Conservation (phyloP, 2,797 vertebrate genomes). For the Lagocephalus sceleratus region DNA sequence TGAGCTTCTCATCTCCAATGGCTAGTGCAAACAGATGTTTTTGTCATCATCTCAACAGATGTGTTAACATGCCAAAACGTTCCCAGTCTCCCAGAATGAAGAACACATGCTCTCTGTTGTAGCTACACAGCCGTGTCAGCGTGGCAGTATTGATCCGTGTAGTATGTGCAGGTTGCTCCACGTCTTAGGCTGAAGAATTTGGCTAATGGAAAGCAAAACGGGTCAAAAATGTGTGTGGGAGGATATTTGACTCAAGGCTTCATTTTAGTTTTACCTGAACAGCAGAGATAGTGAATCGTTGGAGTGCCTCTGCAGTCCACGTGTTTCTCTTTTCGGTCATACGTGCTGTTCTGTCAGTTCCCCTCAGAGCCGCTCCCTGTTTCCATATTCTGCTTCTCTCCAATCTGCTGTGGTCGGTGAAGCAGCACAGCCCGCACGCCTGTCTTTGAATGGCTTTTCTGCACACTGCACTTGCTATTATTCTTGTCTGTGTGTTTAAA, state of each 20-base stretch:
- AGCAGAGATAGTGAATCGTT: background rate
- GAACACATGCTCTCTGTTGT: slow-evolving; percentile 46
- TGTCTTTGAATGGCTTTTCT: slow-evolving; percentile 57
- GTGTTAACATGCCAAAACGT: slow-evolving; percentile 45
- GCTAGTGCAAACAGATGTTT: slow-evolving; percentile 31
- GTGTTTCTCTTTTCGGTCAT: slow-evolving; percentile 31
- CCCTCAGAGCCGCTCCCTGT: slow-evolving; percentile 69
- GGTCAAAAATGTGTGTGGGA: slow-evolving; percentile 2
- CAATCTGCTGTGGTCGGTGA: slow-evolving; percentile 68
- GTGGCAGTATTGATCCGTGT: slow-evolving; percentile 48
- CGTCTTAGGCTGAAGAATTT: slow-evolving; percentile 17
- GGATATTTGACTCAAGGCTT: slow-evolving; percentile 12
- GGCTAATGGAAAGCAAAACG: background rate
- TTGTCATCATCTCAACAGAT: slow-evolving; percentile 37
- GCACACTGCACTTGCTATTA: slow-evolving; percentile 59
- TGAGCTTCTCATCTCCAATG: slow-evolving; percentile 18
- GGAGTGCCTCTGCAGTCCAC: slow-evolving; percentile 22
- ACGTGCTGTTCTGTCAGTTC: slow-evolving; percentile 46
- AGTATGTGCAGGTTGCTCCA: slow-evolving; percentile 39
- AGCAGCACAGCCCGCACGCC: slow-evolving; percentile 58
- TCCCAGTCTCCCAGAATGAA: slow-evolving; percentile 36
- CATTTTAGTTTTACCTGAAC: too few species aligned
- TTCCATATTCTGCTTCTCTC: slow-evolving; percentile 62
- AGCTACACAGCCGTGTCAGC: slow-evolving; percentile 7
- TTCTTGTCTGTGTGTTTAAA: slow-evolving; percentile 56